Evolutionary conservation across 1,140 invertebrate genomes (phyloP).

Genomic region (Papilio polytes): DNA sequence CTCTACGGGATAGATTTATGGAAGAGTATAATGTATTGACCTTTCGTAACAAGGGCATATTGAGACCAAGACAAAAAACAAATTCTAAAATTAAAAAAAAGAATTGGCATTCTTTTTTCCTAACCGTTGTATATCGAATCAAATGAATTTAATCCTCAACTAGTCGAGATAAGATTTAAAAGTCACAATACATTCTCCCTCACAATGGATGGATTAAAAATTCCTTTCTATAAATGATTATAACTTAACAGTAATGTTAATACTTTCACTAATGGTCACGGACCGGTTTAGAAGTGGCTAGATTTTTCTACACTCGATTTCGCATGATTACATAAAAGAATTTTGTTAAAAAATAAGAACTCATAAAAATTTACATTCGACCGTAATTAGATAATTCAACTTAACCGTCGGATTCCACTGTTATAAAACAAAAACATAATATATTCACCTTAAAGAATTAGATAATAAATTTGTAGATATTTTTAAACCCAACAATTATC

Average conservation of each 20-base stretch:
- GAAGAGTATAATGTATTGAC: no score
- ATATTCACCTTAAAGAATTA: no score
- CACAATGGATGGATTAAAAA: conserved; percentile 21
- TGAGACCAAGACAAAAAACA: no score
- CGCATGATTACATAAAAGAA: conserved; percentile 20
- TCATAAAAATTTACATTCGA: conserved; percentile 1
- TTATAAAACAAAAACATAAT: no score
- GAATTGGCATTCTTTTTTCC: background rate
- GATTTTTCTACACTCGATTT: conserved; percentile 36
- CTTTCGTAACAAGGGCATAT: no score
- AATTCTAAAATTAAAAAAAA: conserved; percentile 42
- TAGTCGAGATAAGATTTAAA: background rate
- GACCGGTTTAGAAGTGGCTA: conserved; percentile 8
- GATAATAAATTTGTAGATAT: no score
- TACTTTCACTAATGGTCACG: conserved; percentile 31
- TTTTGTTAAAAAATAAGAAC: background rate
- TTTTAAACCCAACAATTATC: no score
- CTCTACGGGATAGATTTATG: no score
- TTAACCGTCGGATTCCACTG: background rate
- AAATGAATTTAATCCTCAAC: background rate
- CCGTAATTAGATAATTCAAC: conserved; percentile 1
- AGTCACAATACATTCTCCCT: background rate
- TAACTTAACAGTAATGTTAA: conserved; percentile 20
- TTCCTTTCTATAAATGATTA: conserved; percentile 27
- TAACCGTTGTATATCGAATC: background rate